Base-by-base conservation (phyloP, 2,888 invertebrate genomes). In the Aelia acuminata region DNA sequence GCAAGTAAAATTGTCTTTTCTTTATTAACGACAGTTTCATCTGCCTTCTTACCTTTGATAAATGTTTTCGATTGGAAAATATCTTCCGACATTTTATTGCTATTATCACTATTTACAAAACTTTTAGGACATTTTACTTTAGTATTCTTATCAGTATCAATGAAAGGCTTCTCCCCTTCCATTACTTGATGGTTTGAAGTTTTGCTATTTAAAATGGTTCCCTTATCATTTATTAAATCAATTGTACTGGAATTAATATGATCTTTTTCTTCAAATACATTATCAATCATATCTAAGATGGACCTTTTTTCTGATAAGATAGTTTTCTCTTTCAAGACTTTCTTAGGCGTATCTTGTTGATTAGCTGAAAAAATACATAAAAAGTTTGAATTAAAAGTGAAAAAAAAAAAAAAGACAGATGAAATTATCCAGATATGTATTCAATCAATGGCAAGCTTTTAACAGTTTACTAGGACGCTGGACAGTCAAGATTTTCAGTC, bases 291-390 rank as follows among this genome's bases (percentile, higher is more conserved):
- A n/a, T 80, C n/a, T n/a, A 80, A n/a, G 15, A 80, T n/a, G 22
- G 80, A 80, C 43, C 43, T 47, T 39, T 80, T 80, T 80, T 80
- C 43, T 80, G 63, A 70, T 35, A 70, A 70, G 18, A n/a, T 80
- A 39, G 11, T 80, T 35, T 80, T 80, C 43, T 43, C 43, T 80
- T n/a, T 80, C n/a, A 43, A 22, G n/a, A 80, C 43, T 80, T 80
- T 80, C 43, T 80, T 80, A 43, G 80, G 39, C n/a, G 43, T 80
- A 80, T 80, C 80, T 43, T n/a, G 18, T 10, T 18, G 63, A 35
- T 0, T 20, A 35, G 18, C 63, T 70, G 63, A 80, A 80, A 75
- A 47, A 80, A 75, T 18, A 35, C 10, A 39, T 0, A 22, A n/a
- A 31, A 43, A 20, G 10, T 35, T 13, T 7, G 8, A n/a, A n/a